Conservation (phyloP, 2,888 invertebrate species). For the Drosophila birchii region DNA sequence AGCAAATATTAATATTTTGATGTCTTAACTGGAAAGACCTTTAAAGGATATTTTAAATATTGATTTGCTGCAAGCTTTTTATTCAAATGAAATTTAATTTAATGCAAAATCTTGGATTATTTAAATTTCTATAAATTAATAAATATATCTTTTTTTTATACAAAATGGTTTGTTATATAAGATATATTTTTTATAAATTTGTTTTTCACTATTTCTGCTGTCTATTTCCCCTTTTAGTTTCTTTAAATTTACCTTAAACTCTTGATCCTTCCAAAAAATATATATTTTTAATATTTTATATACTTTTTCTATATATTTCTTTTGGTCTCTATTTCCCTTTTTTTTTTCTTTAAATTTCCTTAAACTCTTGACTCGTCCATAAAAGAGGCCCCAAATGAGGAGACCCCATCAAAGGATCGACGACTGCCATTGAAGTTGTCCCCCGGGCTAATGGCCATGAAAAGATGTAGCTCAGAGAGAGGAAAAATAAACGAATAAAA, state of each 20-base stretch:
- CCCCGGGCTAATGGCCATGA: slow-evolving; percentile 1
- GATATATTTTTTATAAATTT: not conserved
- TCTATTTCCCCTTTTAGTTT: not conserved
- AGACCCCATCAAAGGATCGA: not conserved
- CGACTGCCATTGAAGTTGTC: not conserved
- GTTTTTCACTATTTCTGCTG: not conserved
- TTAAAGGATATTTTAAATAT: too few relatives aligned
- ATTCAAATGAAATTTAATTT: too few relatives aligned
- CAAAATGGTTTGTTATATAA: not conserved
- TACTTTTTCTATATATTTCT: not conserved
- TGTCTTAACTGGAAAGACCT: too few relatives aligned
- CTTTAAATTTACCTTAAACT: not conserved
- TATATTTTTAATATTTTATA: too few relatives aligned
- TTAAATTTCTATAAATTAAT: too few relatives aligned
- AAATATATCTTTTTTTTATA: not conserved
- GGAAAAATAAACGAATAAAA: not conserved
- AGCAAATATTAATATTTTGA: too few relatives aligned
- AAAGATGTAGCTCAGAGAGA: slow-evolving; percentile 10
- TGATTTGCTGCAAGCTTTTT: too few relatives aligned
- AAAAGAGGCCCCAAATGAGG: too few relatives aligned
- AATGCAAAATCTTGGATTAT: too few relatives aligned
- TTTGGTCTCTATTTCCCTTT: not conserved
- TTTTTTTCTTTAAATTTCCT: not conserved
- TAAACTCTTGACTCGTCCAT: not conserved
- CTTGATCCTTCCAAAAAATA: not conserved